Conservation (phyloP, 2,113 vertebrate genomes). For the Pteruthius melanotis region DNA sequence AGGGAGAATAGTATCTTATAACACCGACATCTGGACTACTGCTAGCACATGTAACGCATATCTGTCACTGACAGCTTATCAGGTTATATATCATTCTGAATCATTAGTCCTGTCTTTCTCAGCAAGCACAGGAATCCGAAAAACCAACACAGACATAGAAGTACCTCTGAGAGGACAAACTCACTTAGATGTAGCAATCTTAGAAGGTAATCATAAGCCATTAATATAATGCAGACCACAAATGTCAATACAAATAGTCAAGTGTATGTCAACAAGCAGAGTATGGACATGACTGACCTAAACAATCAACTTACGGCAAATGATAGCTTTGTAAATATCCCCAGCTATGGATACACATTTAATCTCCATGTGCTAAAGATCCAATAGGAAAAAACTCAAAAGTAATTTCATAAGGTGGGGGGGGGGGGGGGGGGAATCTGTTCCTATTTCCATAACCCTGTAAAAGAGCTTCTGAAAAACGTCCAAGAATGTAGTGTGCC, state of each 20-base stretch:
- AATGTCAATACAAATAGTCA: constrained; percentile 38
- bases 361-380: neutral
- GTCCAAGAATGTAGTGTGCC: constrained; percentile 48
- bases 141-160: constrained; percentile 19
- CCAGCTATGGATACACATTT: constrained; percentile 19
- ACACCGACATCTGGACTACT: constrained; percentile 51
- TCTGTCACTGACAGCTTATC: constrained; percentile 65
- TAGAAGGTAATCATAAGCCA: constrained; percentile 14
- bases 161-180: constrained; percentile 29
- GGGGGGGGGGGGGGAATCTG: neutral
- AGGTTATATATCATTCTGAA: constrained; percentile 54
- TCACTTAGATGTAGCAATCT: neutral
- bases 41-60: constrained; percentile 2
- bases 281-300: neutral
- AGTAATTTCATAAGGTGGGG: constrained; percentile 31
- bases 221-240: constrained; percentile 35
- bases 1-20: constrained; percentile 1
- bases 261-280: constrained; percentile 4
- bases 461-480: constrained; percentile 59
- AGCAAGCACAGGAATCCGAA: constrained; percentile 34
- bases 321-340: constrained; percentile 51
- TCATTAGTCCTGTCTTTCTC: constrained; percentile 64
- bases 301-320: constrained; percentile 7
- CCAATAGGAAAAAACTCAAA: constrained; percentile 22
- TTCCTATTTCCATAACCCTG: constrained; percentile 58